These are phyloP conservation scores for Semaprochilodus insignis DNA, from an alignment of 2,797 vertebrate species.

Conservation along the genomic window DNA sequence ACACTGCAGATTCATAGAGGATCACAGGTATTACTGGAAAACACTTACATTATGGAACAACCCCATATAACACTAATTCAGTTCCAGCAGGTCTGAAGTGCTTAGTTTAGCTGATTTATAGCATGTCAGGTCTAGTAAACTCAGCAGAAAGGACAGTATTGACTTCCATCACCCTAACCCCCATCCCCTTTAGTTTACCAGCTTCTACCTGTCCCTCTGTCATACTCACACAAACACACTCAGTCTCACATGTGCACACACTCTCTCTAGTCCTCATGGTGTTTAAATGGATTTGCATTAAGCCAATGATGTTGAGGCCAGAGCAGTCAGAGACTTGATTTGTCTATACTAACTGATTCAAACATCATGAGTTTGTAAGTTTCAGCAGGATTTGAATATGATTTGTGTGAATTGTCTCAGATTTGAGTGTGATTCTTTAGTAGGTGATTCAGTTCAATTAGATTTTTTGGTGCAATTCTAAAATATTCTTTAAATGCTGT, in stretches of 20 bases:
- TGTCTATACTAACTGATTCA: not conserved
- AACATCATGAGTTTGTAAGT: not conserved
- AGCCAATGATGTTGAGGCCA: conserved; percentile 66
- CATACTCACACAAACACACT: not conserved
- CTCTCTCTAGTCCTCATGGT: not conserved
- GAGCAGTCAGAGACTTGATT: not conserved
- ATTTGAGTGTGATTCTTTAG: not conserved
- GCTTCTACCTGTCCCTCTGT: not conserved
- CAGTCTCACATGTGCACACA: conserved; percentile 44
- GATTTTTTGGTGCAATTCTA: no score
- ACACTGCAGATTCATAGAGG: not conserved
- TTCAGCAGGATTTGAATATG: not conserved
- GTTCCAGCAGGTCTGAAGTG: not conserved
- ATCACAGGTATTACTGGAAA: not conserved
- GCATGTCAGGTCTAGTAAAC: conserved; percentile 12
- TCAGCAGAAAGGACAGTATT: conserved; percentile 39
- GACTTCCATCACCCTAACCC: conserved; percentile 44
- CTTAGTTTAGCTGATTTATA: not conserved
- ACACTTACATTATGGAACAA: not conserved
- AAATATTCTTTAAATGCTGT: no score
- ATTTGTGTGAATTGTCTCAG: not conserved
- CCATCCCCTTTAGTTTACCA: conserved; percentile 32
- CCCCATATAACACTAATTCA: not conserved
- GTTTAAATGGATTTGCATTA: conserved; percentile 73
- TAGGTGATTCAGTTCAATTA: not conserved